These are phyloP conservation scores for Patiria pectinifera DNA, from an alignment of 53 echinoderm and acorn worm species.

Conservation along the genomic window DNA sequence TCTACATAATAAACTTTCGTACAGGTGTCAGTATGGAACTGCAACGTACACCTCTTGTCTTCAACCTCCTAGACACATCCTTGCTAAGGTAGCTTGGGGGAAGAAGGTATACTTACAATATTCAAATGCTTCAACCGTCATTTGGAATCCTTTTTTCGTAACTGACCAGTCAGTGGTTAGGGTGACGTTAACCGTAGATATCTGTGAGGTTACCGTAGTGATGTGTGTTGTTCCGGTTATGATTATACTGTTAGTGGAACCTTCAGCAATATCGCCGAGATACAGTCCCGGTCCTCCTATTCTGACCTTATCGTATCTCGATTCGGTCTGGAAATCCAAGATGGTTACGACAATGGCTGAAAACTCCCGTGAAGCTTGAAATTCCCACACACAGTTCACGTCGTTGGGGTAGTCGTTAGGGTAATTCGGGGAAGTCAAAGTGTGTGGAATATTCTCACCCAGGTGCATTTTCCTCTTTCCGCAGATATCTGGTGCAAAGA, in stretches of 20 bases:
- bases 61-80: no score
- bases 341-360: neutral
- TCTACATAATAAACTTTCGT: no score
- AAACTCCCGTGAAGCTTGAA: neutral
- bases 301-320: neutral
- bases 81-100: neutral
- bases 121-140: neutral
- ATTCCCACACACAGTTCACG: neutral
- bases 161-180: neutral
- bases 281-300: neutral
- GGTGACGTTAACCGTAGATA: neutral
- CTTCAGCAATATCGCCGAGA: neutral
- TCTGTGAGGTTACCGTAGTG: neutral
- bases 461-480: neutral
- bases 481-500: neutral
- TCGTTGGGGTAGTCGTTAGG: constrained; percentile 17
- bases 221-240: constrained; percentile 2
- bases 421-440: constrained; percentile 20
- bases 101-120: neutral
- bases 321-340: constrained; percentile 18
- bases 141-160: constrained; percentile 1
- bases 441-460: neutral
- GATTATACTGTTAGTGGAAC: neutral
- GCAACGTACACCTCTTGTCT: neutral
- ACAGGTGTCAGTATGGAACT: neutral